A percentile compares a stretch with the other conserved stretches of the same genome.
These are phyloP conservation scores for Pseudolaguvia tuberculata DNA, from an alignment of 2,113 vertebrate genomes.

Conservation along the genomic window DNA sequence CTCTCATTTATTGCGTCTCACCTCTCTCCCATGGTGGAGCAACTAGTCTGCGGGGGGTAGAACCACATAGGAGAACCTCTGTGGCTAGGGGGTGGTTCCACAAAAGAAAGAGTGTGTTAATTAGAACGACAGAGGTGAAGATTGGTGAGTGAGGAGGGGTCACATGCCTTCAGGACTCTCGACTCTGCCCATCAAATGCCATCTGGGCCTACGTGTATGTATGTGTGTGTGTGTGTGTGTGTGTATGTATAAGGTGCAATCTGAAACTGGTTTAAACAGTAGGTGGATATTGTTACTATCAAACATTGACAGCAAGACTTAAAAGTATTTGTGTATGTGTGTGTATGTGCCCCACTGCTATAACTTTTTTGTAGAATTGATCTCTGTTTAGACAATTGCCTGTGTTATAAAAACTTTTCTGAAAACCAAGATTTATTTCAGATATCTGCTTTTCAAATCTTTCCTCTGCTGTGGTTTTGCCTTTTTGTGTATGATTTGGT, in stretches of 20 bases:
- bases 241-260: neutral
- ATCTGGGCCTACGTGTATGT: slow-evolving; percentile 34
- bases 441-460: neutral
- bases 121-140: slow-evolving; percentile 54
- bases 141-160: slow-evolving; percentile 22
- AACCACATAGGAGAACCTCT: neutral
- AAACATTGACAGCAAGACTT: neutral
- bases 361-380: neutral
- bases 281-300: neutral
- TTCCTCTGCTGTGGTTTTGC: neutral
- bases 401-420: neutral
- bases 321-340: neutral
- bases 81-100: neutral
- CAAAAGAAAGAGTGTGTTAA: slow-evolving; percentile 43
- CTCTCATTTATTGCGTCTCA: slow-evolving; percentile 16
- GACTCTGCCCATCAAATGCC: slow-evolving; percentile 27
- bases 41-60: slow-evolving; percentile 9
- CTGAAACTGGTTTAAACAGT: neutral
- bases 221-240: slow-evolving; percentile 18
- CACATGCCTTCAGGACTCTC: slow-evolving; percentile 27
- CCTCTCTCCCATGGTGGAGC: slow-evolving; percentile 9
- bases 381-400: neutral
- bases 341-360: neutral
- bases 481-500: too few species aligned
- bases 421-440: neutral